Conservation (phyloP, 2,113 vertebrate genomes). For the Mobula birostris region DNA sequence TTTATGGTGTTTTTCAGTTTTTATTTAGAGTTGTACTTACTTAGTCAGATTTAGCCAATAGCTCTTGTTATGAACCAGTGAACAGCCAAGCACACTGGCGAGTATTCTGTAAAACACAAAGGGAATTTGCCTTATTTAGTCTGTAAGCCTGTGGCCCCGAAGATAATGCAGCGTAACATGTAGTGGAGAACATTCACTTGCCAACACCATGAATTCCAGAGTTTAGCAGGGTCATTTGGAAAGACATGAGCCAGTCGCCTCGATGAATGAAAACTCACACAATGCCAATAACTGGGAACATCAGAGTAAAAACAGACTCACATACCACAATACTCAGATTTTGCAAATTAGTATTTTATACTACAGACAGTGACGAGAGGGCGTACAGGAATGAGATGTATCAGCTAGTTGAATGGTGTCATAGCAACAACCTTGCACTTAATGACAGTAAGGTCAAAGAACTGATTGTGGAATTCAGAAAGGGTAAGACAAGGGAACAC, state of each 20-base stretch:
- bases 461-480: too few species aligned
- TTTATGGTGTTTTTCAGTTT: too few species aligned
- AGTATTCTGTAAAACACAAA: neutral
- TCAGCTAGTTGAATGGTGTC: too few species aligned
- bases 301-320: neutral
- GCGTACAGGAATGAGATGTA: too few species aligned
- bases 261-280: neutral
- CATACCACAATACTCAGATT: neutral
- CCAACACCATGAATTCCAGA: neutral
- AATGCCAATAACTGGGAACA: neutral
- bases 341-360: neutral
- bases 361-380: neutral
- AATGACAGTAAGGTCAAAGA: too few species aligned
- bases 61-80: neutral
- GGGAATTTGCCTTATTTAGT: slow-evolving; percentile 8
- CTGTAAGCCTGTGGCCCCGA: neutral
- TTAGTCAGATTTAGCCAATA: neutral
- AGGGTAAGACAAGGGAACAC: too few species aligned
- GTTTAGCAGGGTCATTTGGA: neutral
- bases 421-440: too few species aligned
- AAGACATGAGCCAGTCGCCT: neutral
- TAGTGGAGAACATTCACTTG: neutral
- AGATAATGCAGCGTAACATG: neutral
- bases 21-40: neutral
- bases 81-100: neutral